Evolutionary conservation across 1,140 invertebrate species (phyloP).

Genomic region (Drosophila serrata): DNA sequence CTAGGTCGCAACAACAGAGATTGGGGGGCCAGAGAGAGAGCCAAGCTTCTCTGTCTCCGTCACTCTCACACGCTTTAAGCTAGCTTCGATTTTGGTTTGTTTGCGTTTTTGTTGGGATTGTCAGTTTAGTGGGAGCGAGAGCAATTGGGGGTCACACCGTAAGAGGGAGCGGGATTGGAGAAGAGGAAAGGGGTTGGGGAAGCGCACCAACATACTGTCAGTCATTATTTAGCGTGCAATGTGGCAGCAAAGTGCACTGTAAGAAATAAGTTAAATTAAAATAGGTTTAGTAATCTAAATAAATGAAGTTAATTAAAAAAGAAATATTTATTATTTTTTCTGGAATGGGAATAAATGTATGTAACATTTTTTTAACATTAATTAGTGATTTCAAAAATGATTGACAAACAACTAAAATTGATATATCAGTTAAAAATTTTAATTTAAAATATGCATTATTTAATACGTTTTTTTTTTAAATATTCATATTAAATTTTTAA

Average conservation of each 20-base stretch:
- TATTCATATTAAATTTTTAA: too few relatives aligned
- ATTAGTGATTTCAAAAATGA: too few relatives aligned
- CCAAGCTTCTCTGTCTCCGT: conserved; percentile 13
- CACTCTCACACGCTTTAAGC: background rate
- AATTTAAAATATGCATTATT: too few relatives aligned
- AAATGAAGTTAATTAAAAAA: too few relatives aligned
- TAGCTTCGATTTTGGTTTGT: conserved; percentile 52
- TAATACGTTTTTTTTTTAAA: too few relatives aligned
- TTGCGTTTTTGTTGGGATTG: conserved; percentile 76
- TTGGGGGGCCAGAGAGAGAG: conserved; percentile 6
- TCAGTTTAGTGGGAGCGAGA: conserved; percentile 71
- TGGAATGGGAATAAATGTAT: too few relatives aligned
- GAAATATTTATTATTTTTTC: too few relatives aligned
- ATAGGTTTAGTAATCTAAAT: background rate
- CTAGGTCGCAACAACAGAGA: conserved; percentile 18
- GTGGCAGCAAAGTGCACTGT: conserved; percentile 43
- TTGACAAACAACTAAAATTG: too few relatives aligned
- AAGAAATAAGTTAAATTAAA: background rate
- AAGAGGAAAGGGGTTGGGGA: background rate
- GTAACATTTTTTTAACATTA: too few relatives aligned
- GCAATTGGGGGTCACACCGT: conserved; percentile 75
- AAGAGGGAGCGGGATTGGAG: conserved; percentile 8
- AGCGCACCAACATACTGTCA: conserved; percentile 78
- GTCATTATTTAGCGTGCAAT: conserved; percentile 78
- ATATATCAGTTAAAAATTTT: too few relatives aligned